These are phyloP conservation scores for Nannoperca obscura DNA, from an alignment of 2,797 vertebrate species.

Conservation along the genomic window DNA sequence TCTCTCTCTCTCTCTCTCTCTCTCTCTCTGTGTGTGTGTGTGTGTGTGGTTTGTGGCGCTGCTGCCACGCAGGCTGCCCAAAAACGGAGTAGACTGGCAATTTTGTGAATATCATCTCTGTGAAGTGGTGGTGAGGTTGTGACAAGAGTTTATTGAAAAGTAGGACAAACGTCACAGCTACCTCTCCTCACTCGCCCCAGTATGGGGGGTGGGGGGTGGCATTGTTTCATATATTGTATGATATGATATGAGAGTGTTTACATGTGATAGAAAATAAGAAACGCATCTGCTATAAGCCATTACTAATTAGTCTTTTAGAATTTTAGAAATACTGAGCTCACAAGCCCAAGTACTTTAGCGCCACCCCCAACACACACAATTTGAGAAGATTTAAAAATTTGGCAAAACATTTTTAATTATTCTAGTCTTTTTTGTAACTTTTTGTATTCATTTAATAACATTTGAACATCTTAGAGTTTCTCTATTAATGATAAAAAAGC, in stretches of 20 bases:
- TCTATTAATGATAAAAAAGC: too few species aligned
- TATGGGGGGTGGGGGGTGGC: slow-evolving; percentile 8
- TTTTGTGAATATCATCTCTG: neutral
- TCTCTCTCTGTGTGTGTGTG: neutral
- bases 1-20: slow-evolving; percentile 1
- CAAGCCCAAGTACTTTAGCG: too few species aligned
- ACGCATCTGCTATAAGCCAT: neutral
- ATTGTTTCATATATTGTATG: neutral
- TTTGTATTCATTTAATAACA: neutral
- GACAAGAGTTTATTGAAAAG: slow-evolving; percentile 21
- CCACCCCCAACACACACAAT: too few species aligned
- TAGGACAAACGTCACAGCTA: slow-evolving; percentile 42
- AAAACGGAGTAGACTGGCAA: neutral
- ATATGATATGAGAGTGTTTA: neutral
- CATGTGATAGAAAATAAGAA: slow-evolving; percentile 3
- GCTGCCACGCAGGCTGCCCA: slow-evolving; percentile 50
- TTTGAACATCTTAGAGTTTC: too few species aligned
- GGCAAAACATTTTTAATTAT: too few species aligned
- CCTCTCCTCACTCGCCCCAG: neutral
- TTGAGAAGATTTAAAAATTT: neutral
- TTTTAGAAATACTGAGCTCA: neutral
- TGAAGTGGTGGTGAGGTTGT: neutral
- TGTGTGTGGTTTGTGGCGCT: neutral
- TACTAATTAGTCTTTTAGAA: too few species aligned
- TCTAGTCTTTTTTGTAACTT: neutral